phyloP scores from a whole-genome alignment of 2,888 invertebrate species.

The Papilio elwesi region DNA sequence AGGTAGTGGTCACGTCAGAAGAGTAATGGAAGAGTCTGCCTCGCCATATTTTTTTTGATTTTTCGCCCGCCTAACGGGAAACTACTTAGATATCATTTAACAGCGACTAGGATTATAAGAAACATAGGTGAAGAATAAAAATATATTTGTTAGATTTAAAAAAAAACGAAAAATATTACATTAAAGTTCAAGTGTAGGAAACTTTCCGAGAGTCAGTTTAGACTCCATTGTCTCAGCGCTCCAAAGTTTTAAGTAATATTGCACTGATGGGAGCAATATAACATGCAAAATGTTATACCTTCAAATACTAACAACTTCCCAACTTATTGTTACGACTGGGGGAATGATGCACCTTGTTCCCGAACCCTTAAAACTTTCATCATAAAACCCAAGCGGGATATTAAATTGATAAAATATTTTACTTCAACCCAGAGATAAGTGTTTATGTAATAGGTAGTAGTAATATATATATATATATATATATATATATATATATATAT shows the following conservation, averaged over 20 bases:
- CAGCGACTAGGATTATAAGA: no score
- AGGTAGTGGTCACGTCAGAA: no score
- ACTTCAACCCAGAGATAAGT: background rate
- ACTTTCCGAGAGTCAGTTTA: background rate
- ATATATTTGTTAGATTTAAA: background rate
- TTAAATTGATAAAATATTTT: constrained; percentile 15
- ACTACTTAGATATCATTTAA: no score
- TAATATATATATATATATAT: no score
- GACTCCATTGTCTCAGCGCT: constrained; percentile 9
- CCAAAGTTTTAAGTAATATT: constrained; percentile 25
- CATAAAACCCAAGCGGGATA: constrained; percentile 18
- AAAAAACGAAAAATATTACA: background rate
- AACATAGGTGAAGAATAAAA: background rate
- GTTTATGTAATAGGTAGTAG: background rate
- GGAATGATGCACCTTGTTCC: constrained; percentile 33
- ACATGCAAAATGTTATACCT: constrained; percentile 29
- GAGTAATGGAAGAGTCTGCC: no score
- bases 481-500: no score
- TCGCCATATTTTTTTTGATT: no score
- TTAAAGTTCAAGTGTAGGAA: background rate
- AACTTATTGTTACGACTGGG: constrained; percentile 27
- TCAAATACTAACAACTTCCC: constrained; percentile 21
- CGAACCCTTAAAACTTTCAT: constrained; percentile 31
- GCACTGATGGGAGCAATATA: constrained; percentile 2
- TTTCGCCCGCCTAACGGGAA: no score